Evolutionary conservation across 2,797 vertebrate genomes (phyloP), one percentile per base, ranked within the genome.

Genomic region (Pogonophryne albipinna): DNA sequence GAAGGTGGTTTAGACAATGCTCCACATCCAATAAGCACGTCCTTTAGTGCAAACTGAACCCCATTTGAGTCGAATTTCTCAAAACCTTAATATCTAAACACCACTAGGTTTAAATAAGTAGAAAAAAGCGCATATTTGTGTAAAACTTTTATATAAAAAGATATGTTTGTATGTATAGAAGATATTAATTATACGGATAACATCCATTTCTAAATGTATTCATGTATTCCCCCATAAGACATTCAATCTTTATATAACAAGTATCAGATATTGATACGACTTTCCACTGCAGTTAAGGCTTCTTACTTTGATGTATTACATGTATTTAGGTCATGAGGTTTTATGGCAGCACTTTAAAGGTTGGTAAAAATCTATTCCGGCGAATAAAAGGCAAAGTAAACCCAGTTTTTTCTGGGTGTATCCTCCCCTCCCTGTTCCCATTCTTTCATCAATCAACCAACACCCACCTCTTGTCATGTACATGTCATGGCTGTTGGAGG

Each of bases 401-500:
- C 82, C 79, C 53, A 70, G 17, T 80, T 86, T 85, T 66, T 79
- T 74, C 70, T 79, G 66, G 77, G 34, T 86, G 82, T 82, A 85
- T 88, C 80, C 71, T 80, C 75, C 83, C 70, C 77, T 84, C 4
- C 61, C 63, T 65, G 86, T 60, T 91, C 83, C 76, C 76, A 71
- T 90, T 89, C 89, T 87, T 91, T 88, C 87, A 89, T 84, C 88
- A 78, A 15, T 85, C 90, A 89, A 71, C 88, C 82, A 86, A 87
- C 89, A 76, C 88, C 89, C 80, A 85, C 86, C 65, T 81, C 84
- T 68, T 91, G 87, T 92, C 88, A 83, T 78, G 71, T 85, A 71
- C 85, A 72, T 86, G 89, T 89, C 86, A 87, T 49, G 87, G 71
- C 63, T 86, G 74, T 80, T 74, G 51, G 60, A 23, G 53, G 15